Percentiles rank a stretch among this genome's conserved stretches.
These are phyloP conservation scores for Caenorhabditis sulstoni DNA, from an alignment of 2,888 invertebrate genomes.

Conservation along the genomic window DNA sequence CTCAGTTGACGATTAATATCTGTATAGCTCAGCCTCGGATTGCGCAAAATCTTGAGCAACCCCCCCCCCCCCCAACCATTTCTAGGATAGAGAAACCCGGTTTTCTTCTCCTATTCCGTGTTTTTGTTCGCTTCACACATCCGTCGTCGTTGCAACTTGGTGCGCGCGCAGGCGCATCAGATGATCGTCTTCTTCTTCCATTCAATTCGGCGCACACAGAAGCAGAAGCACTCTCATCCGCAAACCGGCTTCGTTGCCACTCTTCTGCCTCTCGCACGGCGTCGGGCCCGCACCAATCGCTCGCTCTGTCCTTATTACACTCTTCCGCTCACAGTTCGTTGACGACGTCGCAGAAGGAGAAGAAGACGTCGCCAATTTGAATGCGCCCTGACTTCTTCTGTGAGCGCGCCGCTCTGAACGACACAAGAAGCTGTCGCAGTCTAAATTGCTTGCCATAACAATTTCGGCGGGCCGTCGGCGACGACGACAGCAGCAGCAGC, in stretches of 20 bases:
- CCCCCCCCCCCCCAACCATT: too few species aligned
- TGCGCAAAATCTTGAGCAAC: too few species aligned
- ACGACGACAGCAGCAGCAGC: constrained; percentile 13
- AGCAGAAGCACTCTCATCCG: constrained; percentile 57
- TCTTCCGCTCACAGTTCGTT: constrained; percentile 42
- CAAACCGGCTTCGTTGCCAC: constrained; percentile 50
- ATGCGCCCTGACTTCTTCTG: constrained; percentile 44
- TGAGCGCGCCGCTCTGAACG: constrained; percentile 39
- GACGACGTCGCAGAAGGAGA: not conserved
- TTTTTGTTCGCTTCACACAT: constrained; percentile 43
- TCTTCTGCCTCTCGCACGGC: constrained; percentile 20
- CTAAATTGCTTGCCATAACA: constrained; percentile 57
- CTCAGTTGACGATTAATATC: too few species aligned
- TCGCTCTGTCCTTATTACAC: constrained; percentile 57
- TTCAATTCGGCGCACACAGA: constrained; percentile 47
- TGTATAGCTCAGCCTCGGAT: too few species aligned
- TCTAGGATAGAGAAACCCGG: too few species aligned
- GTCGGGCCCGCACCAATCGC: constrained; percentile 27
- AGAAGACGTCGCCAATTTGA: constrained; percentile 45
- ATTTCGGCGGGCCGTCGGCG: constrained; percentile 42
- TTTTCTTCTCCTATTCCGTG: constrained; percentile 1
- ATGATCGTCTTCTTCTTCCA: constrained; percentile 48
- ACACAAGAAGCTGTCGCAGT: constrained; percentile 29
- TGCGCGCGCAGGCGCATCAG: constrained; percentile 47
- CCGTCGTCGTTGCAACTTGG: constrained; percentile 45